These are phyloP conservation scores for Tadarida brasiliensis DNA, from an alignment of 2,797 vertebrate species.

Conservation along the genomic window DNA sequence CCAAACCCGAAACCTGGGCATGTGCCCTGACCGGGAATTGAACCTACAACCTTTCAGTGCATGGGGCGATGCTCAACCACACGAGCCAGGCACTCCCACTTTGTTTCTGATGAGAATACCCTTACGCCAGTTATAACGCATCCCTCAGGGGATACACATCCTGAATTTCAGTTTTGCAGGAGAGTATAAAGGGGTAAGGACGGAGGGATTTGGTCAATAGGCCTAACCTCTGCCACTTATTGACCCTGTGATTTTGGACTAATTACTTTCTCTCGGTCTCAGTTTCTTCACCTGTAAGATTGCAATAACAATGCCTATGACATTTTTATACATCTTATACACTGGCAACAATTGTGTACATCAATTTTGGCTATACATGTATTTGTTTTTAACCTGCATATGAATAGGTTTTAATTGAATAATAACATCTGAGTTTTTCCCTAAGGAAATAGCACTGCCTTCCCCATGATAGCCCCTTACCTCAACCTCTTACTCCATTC, in stretches of 20 bases:
- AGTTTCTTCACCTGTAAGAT: slow-evolving; percentile 14
- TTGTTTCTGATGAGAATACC: neutral
- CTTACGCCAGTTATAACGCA: neutral
- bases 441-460: neutral
- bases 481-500: neutral
- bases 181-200: neutral
- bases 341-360: neutral
- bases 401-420: neutral
- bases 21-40: neutral
- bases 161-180: neutral
- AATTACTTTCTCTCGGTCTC: neutral
- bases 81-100: neutral
- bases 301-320: neutral
- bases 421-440: neutral
- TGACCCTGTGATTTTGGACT: neutral
- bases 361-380: neutral
- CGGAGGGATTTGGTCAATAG: neutral
- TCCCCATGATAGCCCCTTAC: neutral
- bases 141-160: neutral
- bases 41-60: neutral
- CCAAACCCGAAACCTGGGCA: neutral
- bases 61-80: neutral
- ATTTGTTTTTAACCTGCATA: neutral
- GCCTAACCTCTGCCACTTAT: neutral
- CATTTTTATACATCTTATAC: neutral